Conservation (phyloP, 2,797 vertebrate species). For the Saxicola maurus region DNA sequence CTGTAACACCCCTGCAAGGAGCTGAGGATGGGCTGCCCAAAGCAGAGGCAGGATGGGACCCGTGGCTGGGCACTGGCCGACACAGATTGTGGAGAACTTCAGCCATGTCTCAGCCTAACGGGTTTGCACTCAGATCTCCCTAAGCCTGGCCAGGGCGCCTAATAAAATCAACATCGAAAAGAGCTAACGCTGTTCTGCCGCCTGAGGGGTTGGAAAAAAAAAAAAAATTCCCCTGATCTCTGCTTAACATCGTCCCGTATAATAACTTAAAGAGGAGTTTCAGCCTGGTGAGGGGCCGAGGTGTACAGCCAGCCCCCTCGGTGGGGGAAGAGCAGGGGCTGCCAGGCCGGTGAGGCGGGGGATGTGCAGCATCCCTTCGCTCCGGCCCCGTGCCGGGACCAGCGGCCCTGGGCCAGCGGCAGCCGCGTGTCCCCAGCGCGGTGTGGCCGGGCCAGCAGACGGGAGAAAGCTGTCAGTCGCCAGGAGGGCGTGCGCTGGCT, state of each 20-base stretch:
- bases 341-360: not conserved
- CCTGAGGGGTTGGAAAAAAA: fast-evolving
- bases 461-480: not conserved
- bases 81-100: not conserved
- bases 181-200: fast-evolving
- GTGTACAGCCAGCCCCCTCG: not conserved
- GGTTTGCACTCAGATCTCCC: not conserved
- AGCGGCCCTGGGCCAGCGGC: not conserved
- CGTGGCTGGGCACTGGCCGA: fast-evolving
- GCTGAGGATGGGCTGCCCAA: fast-evolving
- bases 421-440: not conserved
- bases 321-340: not conserved
- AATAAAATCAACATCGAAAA: not conserved
- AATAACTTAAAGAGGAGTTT: not conserved
- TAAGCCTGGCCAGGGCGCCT: not conserved
- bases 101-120: not conserved
- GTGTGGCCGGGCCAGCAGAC: not conserved
- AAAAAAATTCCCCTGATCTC: not conserved
- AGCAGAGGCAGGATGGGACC: not conserved
- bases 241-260: not conserved
- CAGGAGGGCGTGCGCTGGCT: not conserved
- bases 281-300: not conserved
- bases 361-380: not conserved
- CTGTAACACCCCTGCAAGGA: not conserved
- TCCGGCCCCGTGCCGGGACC: not conserved